phyloP scores from a whole-genome alignment of 2,797 vertebrate species.

The Huso huso region DNA sequence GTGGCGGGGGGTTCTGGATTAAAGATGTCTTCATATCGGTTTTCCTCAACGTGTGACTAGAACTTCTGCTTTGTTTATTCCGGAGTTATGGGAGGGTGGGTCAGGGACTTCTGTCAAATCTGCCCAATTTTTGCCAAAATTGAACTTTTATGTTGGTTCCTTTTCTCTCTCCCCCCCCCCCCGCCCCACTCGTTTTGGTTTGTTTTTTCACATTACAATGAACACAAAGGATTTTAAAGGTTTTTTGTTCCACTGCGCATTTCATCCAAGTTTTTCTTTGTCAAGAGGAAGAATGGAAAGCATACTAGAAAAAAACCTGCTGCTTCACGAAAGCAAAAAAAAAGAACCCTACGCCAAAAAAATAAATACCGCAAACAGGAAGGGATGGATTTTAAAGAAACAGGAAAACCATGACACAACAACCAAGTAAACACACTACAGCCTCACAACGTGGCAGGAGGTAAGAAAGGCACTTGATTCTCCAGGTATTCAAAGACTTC shows the following conservation, averaged over 20 bases:
- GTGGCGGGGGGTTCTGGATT: not conserved
- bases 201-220: conserved; percentile 18
- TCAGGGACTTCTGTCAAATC: conserved; percentile 49
- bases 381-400: not conserved
- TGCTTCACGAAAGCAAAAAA: conserved; percentile 28
- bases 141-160: conserved; percentile 27
- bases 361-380: conserved; percentile 11
- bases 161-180: conserved; percentile 6
- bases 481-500: conserved; percentile 54
- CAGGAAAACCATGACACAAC: conserved; percentile 29
- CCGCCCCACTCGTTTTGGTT: no score
- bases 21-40: conserved; percentile 14
- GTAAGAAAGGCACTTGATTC: conserved; percentile 26
- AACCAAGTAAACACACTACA: conserved; percentile 26
- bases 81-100: conserved; percentile 27
- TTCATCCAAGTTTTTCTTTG: conserved; percentile 28
- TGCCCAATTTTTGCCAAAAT: conserved; percentile 84
- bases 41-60: conserved; percentile 21
- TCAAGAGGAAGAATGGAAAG: conserved; percentile 39
- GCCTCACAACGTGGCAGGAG: conserved; percentile 14
- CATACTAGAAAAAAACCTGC: no score
- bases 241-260: conserved; percentile 29
- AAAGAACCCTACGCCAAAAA: conserved; percentile 39
- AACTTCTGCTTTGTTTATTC: conserved; percentile 20
- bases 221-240: conserved; percentile 13